These are phyloP conservation scores for Phyllostomus hastatus DNA, from an alignment of 2,113 vertebrate genomes.

Conservation along the genomic window DNA sequence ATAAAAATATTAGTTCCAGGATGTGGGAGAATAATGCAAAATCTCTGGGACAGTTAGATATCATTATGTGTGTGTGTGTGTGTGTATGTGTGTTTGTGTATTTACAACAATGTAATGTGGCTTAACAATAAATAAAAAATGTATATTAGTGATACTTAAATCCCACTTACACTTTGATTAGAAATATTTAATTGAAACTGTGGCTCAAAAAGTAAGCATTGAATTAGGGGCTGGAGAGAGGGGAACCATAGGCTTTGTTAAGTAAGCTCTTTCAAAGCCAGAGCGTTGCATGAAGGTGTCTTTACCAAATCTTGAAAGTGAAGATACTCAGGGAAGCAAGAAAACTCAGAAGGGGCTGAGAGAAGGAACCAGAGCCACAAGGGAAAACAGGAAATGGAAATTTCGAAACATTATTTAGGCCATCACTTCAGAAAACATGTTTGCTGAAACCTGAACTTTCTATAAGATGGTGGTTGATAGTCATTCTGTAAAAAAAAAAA, in stretches of 20 bases:
- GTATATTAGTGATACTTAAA: not conserved
- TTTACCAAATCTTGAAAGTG: not conserved
- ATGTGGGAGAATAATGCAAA: not conserved
- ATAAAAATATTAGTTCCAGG: not conserved
- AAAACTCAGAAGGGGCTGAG: not conserved
- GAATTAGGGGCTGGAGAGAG: not conserved
- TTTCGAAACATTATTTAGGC: not conserved
- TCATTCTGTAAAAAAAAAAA: not conserved
- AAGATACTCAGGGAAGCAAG: not conserved
- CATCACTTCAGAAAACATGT: not conserved
- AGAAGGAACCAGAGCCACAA: not conserved
- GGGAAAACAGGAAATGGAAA: not conserved
- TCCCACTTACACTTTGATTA: not conserved
- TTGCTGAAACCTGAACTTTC: not conserved
- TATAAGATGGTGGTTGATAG: not conserved
- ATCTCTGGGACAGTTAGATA: not conserved
- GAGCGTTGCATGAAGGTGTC: not conserved
- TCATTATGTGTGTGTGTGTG: not conserved
- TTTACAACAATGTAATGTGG: not conserved
- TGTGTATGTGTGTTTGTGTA: not conserved
- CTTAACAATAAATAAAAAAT: not conserved
- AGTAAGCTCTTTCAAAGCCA: not conserved
- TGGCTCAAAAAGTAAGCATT: not conserved
- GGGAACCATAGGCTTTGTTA: not conserved
- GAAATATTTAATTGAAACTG: not conserved